Percentiles rank a stretch among this genome's conserved stretches.
Evolutionary conservation across 2,113 vertebrate species (phyloP).

Genomic region (Gnathonemus longibarbis): DNA sequence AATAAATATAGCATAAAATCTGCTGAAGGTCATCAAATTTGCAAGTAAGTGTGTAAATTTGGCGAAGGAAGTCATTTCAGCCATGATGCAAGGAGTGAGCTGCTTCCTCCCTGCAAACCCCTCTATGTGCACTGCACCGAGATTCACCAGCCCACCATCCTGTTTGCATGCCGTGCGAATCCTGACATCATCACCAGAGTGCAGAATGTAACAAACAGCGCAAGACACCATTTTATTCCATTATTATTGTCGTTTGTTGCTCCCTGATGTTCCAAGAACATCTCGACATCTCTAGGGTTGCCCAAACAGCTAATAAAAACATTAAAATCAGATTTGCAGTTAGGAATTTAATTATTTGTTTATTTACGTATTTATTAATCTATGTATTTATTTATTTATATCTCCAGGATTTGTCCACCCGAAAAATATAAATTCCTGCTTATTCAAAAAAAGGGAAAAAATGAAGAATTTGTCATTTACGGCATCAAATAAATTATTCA

Average conservation of each 20-base stretch:
- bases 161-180: not conserved
- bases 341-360: slow-evolving; percentile 68
- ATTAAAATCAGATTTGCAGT: slow-evolving; percentile 32
- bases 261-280: slow-evolving; percentile 5
- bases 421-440: slow-evolving; percentile 70
- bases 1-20: not conserved
- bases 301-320: slow-evolving; percentile 17
- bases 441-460: slow-evolving; percentile 53
- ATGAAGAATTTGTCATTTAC: slow-evolving; percentile 56
- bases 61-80: not conserved
- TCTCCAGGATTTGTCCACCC: slow-evolving; percentile 65
- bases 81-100: not conserved
- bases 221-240: slow-evolving; percentile 4
- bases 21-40: not conserved
- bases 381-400: slow-evolving; percentile 66
- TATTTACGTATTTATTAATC: slow-evolving; percentile 65
- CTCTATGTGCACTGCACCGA: not conserved
- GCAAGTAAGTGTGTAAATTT: not conserved
- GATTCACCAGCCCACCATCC: not conserved
- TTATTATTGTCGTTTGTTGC: not conserved
- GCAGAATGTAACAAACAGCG: not conserved
- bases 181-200: not conserved
- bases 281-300: not conserved
- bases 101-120: not conserved
- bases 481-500: slow-evolving; percentile 57